Evolutionary conservation across 2,113 vertebrate genomes (phyloP).

Genomic region (Trichomycterus rosablanca): DNA sequence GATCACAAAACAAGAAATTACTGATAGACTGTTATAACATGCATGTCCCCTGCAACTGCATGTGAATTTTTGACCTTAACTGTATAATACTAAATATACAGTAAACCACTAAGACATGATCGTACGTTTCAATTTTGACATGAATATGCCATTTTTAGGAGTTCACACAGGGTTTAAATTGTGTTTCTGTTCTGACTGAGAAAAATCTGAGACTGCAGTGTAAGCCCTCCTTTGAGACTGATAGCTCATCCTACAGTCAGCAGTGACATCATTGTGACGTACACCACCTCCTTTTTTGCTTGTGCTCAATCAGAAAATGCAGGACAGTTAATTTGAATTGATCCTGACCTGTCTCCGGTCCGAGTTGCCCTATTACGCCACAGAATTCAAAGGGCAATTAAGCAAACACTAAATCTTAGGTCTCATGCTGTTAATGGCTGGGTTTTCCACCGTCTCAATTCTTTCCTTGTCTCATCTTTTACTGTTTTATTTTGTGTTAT

Average conservation of each 20-base stretch:
- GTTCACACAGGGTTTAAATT: too few species aligned
- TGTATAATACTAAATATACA: too few species aligned
- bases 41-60: too few species aligned
- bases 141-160: too few species aligned
- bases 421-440: not conserved
- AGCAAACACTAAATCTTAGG: constrained; percentile 36
- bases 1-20: too few species aligned
- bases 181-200: constrained; percentile 18
- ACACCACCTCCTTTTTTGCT: constrained; percentile 6
- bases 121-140: too few species aligned
- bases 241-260: constrained; percentile 17
- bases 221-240: constrained; percentile 20
- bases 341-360: constrained; percentile 41
- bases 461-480: not conserved
- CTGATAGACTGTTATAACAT: too few species aligned
- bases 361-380: constrained; percentile 33
- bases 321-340: constrained; percentile 48
- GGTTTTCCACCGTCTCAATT: not conserved
- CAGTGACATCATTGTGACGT: constrained; percentile 33
- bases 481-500: constrained; percentile 2
- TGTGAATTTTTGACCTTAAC: too few species aligned
- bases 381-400: constrained; percentile 37
- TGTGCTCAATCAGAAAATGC: constrained; percentile 45
- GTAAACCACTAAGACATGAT: too few species aligned
- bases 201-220: constrained; percentile 27